Conservation (phyloP, 2,888 invertebrate genomes). For the Antitype chi region DNA sequence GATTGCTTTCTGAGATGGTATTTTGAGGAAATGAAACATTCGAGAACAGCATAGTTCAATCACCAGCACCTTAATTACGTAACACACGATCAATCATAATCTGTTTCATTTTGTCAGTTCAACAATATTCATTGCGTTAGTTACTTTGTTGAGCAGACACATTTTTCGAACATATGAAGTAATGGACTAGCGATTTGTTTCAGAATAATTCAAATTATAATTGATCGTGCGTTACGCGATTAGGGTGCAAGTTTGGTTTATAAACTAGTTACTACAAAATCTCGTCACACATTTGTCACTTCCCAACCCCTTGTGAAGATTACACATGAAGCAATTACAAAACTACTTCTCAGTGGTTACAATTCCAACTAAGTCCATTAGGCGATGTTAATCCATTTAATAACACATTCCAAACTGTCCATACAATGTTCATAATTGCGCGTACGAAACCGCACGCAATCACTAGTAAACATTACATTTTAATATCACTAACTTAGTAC, state of each 20-base stretch:
- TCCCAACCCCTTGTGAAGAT: background rate
- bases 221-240: too few relatives aligned
- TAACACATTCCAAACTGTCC: slow-evolving; percentile 36
- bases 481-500: slow-evolving; percentile 57
- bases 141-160: too few relatives aligned
- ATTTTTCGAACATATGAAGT: too few relatives aligned
- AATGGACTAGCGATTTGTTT: too few relatives aligned
- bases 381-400: slow-evolving; percentile 45
- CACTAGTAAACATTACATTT: slow-evolving; percentile 46
- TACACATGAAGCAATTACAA: background rate
- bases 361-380: slow-evolving; percentile 31
- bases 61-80: too few relatives aligned
- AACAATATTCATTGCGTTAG: too few relatives aligned
- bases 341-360: background rate
- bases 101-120: too few relatives aligned
- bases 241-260: background rate
- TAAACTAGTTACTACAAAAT: background rate
- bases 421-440: slow-evolving; percentile 37
- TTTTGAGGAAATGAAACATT: too few relatives aligned
- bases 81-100: too few relatives aligned
- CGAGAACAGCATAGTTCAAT: background rate
- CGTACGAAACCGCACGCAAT: slow-evolving; percentile 51
- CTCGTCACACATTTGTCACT: too few relatives aligned
- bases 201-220: too few relatives aligned
- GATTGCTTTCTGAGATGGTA: too few relatives aligned